Conservation (phyloP, 2,113 vertebrate species). For the Pangasianodon gigas region DNA sequence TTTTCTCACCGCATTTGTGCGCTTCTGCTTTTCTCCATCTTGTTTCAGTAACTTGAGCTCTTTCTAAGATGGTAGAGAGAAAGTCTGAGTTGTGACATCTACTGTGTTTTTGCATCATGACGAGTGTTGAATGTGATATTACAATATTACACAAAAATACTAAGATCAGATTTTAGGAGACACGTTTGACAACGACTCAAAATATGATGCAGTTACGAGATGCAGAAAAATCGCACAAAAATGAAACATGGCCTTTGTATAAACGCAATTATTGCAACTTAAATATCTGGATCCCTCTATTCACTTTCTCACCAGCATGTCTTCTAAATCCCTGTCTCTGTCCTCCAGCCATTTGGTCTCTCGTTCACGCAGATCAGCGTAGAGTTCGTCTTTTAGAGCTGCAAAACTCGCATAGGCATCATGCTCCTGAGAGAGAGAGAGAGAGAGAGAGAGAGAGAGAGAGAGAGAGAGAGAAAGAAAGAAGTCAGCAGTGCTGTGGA, state of each 20-base stretch:
- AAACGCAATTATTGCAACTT: not conserved
- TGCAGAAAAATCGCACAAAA: not conserved
- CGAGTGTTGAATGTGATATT: not conserved
- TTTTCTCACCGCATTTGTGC: constrained; percentile 41
- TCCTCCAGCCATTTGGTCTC: constrained; percentile 20
- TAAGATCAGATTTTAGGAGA: too few species aligned
- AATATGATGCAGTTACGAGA: not conserved
- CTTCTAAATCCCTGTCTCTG: constrained; percentile 6
- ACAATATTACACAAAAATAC: too few species aligned
- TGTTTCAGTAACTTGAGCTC: constrained; percentile 45
- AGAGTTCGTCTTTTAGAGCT: constrained; percentile 31
- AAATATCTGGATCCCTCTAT: not conserved
- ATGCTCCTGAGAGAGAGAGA: constrained; percentile 6
- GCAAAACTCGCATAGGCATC: not conserved
- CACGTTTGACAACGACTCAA: not conserved
- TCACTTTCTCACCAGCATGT: constrained; percentile 24
- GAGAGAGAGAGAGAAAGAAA: not conserved
- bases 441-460: constrained; percentile 2
- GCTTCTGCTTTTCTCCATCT: constrained; percentile 35
- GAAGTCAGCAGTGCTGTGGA: not conserved
- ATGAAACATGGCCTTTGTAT: not conserved
- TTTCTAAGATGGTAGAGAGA: constrained; percentile 31
- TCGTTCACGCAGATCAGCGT: not conserved
- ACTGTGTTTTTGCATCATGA: not conserved
- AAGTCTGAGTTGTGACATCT: not conserved